Evolutionary conservation across 2,113 vertebrate species (phyloP).

Genomic region (Emydocephalus ijimae): DNA sequence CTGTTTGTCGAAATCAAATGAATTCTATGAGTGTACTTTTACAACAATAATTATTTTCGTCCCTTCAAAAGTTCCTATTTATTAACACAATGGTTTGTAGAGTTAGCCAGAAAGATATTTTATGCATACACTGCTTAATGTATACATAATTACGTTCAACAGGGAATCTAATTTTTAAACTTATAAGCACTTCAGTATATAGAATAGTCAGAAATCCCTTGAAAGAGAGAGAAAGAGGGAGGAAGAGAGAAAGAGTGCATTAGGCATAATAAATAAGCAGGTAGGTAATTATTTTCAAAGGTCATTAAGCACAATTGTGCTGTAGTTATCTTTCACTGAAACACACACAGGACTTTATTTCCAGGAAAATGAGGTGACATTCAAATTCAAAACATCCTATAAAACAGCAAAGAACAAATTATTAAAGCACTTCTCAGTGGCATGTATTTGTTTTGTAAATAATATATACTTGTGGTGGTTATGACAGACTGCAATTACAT

Average conservation of each 20-base stretch:
- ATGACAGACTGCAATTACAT: neutral
- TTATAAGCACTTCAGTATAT: neutral
- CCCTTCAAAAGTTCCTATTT: neutral
- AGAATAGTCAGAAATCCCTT: constrained; percentile 21
- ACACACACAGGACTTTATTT: constrained; percentile 21
- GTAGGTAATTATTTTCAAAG: constrained; percentile 54
- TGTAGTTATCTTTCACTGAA: constrained; percentile 45
- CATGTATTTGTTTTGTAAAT: constrained; percentile 44
- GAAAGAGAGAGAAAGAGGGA: neutral
- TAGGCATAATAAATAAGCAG: constrained; percentile 29
- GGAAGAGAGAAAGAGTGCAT: neutral
- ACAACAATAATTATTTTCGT: neutral
- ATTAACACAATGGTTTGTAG: neutral
- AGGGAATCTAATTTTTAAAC: constrained; percentile 18
- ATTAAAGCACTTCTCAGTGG: constrained; percentile 35
- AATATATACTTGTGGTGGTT: constrained; percentile 1
- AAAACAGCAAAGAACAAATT: constrained; percentile 1
- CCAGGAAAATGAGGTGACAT: constrained; percentile 37
- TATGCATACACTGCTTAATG: constrained; percentile 6
- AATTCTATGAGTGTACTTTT: neutral
- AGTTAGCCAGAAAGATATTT: neutral
- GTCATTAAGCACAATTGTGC: constrained; percentile 41
- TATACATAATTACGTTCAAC: neutral
- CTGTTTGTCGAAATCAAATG: neutral
- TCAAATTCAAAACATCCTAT: constrained; percentile 27